Conservation (phyloP, 1,140 invertebrate species). For the Leptinotarsa undecemlineata region DNA sequence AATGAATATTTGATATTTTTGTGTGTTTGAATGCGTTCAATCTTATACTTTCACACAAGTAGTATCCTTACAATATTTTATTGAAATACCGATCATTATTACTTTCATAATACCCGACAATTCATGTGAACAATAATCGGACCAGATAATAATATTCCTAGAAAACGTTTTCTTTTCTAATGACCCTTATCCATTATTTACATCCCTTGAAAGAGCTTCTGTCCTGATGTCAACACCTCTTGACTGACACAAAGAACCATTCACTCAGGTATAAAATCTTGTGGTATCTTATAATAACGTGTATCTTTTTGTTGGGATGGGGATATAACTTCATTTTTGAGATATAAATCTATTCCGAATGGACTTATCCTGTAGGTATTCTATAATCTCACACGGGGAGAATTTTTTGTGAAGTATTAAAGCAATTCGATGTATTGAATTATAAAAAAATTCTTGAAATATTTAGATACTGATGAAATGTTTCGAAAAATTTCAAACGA, state of each 20-base stretch:
- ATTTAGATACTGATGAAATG: too few species aligned
- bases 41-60: too few species aligned
- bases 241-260: constrained; percentile 21
- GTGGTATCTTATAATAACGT: constrained; percentile 19
- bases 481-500: too few species aligned
- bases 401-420: background rate
- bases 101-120: background rate
- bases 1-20: too few species aligned
- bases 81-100: background rate
- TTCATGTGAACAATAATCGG: background rate
- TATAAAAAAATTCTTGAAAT: too few species aligned
- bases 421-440: too few species aligned
- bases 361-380: constrained; percentile 1
- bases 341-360: background rate
- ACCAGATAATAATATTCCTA: constrained; percentile 15
- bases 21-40: too few species aligned
- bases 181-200: constrained; percentile 21
- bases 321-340: constrained; percentile 4
- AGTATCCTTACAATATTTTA: background rate
- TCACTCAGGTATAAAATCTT: constrained; percentile 20
- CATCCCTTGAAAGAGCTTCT: constrained; percentile 10
- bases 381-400: background rate
- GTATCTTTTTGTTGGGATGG: background rate
- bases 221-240: constrained; percentile 26
- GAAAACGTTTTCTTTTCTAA: constrained; percentile 15